Conservation (phyloP, 2,113 vertebrate genomes). For the Rana temporaria region DNA sequence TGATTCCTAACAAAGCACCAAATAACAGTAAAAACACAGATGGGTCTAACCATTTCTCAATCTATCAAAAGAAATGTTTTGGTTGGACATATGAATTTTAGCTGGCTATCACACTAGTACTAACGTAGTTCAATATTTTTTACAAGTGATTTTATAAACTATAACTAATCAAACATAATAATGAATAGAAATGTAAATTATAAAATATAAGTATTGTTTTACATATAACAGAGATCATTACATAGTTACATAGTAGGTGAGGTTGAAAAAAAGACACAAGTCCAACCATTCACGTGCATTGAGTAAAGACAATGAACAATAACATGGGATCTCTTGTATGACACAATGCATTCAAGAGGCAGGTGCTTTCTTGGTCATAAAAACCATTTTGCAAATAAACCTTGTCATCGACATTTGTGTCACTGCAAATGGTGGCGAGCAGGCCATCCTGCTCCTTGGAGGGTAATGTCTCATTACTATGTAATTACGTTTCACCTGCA, state of each 20-base stretch:
- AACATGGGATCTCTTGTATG: background rate
- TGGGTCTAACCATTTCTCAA: no score
- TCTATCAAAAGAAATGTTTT: no score
- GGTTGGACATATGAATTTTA: no score
- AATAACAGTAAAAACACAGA: no score
- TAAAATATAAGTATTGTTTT: background rate
- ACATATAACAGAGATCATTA: background rate
- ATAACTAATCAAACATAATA: no score
- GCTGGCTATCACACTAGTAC: no score
- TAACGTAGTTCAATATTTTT: no score
- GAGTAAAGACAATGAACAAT: background rate
- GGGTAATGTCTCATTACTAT: constrained; percentile 39
- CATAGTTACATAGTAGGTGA: no score
- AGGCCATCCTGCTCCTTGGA: constrained; percentile 11
- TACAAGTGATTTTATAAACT: no score
- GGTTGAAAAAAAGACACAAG: no score
- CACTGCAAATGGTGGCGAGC: constrained; percentile 28
- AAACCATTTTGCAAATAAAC: constrained; percentile 33
- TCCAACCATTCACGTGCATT: background rate
- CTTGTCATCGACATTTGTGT: constrained; percentile 33
- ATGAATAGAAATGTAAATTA: no score
- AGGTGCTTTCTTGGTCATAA: constrained; percentile 32
- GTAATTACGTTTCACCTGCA: constrained; percentile 44
- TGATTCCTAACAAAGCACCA: no score
- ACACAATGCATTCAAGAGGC: constrained; percentile 18